phyloP scores from a whole-genome alignment of 1,140 invertebrate species.

The Hesperophylax magnus region DNA sequence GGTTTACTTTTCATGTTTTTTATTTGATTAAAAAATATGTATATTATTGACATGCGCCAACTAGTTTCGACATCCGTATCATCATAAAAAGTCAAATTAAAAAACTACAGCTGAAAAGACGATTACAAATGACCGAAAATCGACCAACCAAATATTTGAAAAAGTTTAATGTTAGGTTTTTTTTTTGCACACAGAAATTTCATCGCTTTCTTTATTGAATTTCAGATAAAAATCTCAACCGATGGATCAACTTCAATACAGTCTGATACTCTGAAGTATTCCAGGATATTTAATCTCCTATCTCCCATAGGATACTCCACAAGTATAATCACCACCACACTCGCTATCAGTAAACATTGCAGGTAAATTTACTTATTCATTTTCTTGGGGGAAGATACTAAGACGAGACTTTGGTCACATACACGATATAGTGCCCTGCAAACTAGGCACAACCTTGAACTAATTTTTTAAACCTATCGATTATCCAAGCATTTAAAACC shows the following conservation, averaged over 20 bases:
- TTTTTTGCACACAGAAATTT: neutral
- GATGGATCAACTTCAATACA: constrained; percentile 37
- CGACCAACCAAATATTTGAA: neutral
- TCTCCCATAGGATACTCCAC: constrained; percentile 31
- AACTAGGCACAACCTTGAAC: neutral
- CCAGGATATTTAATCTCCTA: constrained; percentile 36
- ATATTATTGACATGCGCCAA: no score
- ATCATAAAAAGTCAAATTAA: no score
- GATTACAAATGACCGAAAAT: neutral
- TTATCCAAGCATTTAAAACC: neutral
- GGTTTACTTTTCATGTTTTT: no score
- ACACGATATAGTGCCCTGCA: neutral
- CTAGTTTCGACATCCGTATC: no score
- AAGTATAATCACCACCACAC: constrained; percentile 42
- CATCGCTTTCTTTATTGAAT: constrained; percentile 1
- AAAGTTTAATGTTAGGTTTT: neutral
- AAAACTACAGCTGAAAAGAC: no score
- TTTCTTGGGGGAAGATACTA: neutral
- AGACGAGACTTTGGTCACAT: neutral
- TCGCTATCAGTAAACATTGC: constrained; percentile 36
- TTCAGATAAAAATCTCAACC: constrained; percentile 35
- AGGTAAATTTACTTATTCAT: constrained; percentile 11
- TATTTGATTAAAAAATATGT: no score
- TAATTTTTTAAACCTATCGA: neutral
- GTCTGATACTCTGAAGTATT: constrained; percentile 3